Percentiles rank a stretch among this genome's conserved stretches.
Conservation (phyloP, 2,113 vertebrate genomes). For the Narcine bancroftii region DNA sequence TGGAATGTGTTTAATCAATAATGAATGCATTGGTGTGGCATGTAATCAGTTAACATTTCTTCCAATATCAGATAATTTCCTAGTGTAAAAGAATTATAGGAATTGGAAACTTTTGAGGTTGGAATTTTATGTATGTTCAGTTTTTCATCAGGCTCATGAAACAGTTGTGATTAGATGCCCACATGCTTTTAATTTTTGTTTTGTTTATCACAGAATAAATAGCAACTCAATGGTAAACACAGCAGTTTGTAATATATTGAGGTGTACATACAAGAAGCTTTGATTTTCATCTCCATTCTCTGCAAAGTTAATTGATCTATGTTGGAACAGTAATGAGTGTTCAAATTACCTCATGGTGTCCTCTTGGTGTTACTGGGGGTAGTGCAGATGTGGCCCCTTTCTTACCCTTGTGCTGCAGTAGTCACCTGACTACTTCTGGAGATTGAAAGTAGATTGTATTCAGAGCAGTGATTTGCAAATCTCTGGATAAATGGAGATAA, state of each 20-base stretch:
- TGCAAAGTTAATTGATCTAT: too few relatives aligned
- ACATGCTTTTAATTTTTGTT: background rate
- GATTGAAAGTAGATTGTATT: too few relatives aligned
- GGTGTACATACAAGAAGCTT: too few relatives aligned
- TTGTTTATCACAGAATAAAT: background rate
- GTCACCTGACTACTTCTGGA: too few relatives aligned
- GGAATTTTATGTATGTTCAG: background rate
- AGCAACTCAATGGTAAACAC: background rate
- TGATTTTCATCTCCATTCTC: too few relatives aligned
- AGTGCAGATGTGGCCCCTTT: too few relatives aligned
- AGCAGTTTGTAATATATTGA: background rate
- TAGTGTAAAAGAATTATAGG: background rate
- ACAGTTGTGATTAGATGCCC: background rate
- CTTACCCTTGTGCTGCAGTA: too few relatives aligned
- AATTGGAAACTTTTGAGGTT: background rate
- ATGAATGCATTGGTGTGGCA: background rate
- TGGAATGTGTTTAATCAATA: background rate
- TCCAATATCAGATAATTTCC: background rate
- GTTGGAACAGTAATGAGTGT: too few relatives aligned
- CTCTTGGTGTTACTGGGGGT: too few relatives aligned
- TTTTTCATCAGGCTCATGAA: background rate
- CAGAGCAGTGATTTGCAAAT: too few relatives aligned
- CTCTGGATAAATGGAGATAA: too few relatives aligned
- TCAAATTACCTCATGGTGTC: too few relatives aligned
- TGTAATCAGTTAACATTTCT: background rate